These are phyloP conservation scores for Emydura subglobosa DNA, from an alignment of 2,113 vertebrate genomes.

Conservation along the genomic window DNA sequence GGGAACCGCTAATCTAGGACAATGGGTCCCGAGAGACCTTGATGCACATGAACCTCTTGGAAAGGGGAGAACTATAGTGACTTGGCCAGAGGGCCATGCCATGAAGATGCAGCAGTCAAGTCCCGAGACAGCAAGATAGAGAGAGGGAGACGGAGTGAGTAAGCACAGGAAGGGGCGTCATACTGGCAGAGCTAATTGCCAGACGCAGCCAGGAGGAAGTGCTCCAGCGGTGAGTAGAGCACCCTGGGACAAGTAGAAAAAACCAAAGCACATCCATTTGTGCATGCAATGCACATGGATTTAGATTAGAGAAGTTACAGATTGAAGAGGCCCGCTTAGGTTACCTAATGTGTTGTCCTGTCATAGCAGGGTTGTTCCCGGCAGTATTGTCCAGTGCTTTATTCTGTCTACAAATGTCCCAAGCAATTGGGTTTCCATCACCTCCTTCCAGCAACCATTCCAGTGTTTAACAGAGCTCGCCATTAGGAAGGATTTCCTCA, in stretches of 20 bases:
- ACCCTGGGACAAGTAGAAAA: neutral
- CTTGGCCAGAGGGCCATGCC: neutral
- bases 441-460: fast-evolving
- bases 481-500: neutral
- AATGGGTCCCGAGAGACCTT: neutral
- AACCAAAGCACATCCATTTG: constrained; percentile 20
- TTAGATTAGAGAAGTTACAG: neutral
- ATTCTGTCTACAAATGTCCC: neutral
- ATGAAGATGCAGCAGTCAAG: neutral
- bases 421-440: neutral
- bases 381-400: neutral
- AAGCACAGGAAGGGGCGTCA: too few relatives aligned
- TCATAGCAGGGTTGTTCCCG: neutral
- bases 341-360: neutral
- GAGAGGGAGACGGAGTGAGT: too few relatives aligned
- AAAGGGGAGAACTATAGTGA: neutral
- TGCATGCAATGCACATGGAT: neutral
- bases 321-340: neutral
- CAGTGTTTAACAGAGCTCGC: neutral
- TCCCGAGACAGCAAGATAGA: neutral
- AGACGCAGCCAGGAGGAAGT: neutral
- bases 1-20: too few relatives aligned
- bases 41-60: neutral
- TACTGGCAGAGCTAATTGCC: neutral
- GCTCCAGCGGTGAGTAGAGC: neutral